Evolutionary conservation across 2,888 invertebrate genomes (phyloP), one percentile per base, ranked within the genome.

Genomic region (Dasypogon diadema): DNA sequence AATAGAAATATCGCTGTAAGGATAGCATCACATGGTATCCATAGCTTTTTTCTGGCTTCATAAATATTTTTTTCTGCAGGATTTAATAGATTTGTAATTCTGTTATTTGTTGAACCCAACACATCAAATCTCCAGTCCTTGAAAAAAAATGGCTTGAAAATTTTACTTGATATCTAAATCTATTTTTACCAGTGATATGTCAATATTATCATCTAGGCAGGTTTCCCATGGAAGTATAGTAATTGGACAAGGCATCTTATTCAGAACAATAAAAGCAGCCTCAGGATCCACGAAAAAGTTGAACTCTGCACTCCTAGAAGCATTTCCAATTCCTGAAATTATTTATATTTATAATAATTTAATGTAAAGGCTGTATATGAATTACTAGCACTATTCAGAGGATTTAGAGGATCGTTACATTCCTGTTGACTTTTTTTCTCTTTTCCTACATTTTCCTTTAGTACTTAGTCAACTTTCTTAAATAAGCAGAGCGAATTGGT

Each of bases 241-340:
- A 1, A 92, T 86, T 10, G 91, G 91, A 74, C 87, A 87, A 54
- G 83, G 84, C 37, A 89, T 85, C 79, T 88, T 88, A 24, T 88
- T 86, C n/a, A 94, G 84, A n/a, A 92, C 90, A 60, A 93, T 90
- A 80, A 90, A 87, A 0, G 92, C 93, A 2, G 93, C 92, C 84
- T 95, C 94, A 0, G 94, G 93, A 84, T 95, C 94, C 21, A 86
- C 85, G 79, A 88, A 89, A 82, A 94, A 94, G 85, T 95, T 95
- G 82, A 92, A 95, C 84, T 95, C 94, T 0, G 92, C 92, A 48
- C 89, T 84, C 1, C 88, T 83, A 1, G 89, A 89, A 21, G 86
- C 83, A 81, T 92, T 92, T 16, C 91, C 92, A 22, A 87, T 82
- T n/a, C 87, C 89, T 88, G 70, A n/a, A n/a, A n/a, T n/a, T n/a